Conservation (phyloP, 2,113 vertebrate species). For the Cacatua alba region DNA sequence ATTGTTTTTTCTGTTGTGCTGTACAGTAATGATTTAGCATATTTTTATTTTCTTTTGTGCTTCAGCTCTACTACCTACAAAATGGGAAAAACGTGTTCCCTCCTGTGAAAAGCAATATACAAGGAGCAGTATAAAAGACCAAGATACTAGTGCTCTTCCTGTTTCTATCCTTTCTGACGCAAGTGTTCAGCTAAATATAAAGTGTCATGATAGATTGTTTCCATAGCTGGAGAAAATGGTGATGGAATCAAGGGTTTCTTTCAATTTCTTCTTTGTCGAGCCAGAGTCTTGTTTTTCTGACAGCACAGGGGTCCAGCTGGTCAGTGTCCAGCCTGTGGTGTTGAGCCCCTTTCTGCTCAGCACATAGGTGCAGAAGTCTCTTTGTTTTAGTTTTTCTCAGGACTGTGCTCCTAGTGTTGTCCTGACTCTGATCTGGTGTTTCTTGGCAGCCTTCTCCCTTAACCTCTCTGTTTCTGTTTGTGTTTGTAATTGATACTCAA, state of each 20-base stretch:
- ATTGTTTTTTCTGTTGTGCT: background rate
- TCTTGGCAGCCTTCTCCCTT: background rate
- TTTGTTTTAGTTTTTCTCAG: background rate
- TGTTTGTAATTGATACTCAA: background rate
- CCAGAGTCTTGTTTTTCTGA: background rate
- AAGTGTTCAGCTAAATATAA: conserved; percentile 29
- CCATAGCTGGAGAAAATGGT: conserved; percentile 25
- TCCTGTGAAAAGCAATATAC: background rate
- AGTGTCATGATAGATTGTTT: conserved; percentile 19
- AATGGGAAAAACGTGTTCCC: background rate
- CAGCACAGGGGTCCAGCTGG: background rate
- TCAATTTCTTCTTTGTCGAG: background rate
- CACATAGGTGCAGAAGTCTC: background rate
- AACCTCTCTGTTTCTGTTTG: background rate
- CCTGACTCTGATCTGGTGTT: background rate
- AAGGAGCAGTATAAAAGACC: background rate
- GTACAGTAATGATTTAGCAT: background rate
- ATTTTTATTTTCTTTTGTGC: background rate
- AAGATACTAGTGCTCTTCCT: conserved; percentile 42
- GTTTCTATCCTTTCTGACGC: conserved; percentile 34
- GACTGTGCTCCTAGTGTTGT: background rate
- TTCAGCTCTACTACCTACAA: conserved; percentile 5
- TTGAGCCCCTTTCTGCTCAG: background rate
- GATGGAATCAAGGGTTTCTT: background rate
- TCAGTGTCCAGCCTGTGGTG: background rate